phyloP scores from a whole-genome alignment of 2,888 invertebrate species.

The Agonopterix alstromeriana region DNA sequence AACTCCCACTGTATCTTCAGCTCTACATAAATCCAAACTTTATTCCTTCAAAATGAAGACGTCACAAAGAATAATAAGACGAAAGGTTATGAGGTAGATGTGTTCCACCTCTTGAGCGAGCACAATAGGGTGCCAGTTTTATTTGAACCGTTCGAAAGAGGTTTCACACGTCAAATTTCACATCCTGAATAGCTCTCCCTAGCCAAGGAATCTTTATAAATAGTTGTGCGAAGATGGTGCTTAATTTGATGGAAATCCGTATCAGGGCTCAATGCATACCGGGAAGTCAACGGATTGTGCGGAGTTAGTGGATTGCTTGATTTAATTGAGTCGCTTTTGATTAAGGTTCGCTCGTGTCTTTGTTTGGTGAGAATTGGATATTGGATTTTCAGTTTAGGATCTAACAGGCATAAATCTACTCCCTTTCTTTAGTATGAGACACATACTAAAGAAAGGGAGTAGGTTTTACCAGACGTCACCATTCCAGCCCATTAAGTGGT shows the following conservation, averaged over 20 bases:
- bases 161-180: conserved; percentile 75
- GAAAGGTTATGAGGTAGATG: conserved; percentile 53
- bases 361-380: too few relatives aligned
- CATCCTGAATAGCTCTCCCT: conserved; percentile 60
- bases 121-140: conserved; percentile 48
- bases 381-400: too few relatives aligned
- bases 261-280: conserved; percentile 48
- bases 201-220: conserved; percentile 69
- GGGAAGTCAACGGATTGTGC: conserved; percentile 54
- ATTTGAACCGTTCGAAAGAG: conserved; percentile 39
- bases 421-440: too few relatives aligned
- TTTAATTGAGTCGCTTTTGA: conserved; percentile 46
- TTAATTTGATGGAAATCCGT: conserved; percentile 72
- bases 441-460: too few relatives aligned
- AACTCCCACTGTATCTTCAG: conserved; percentile 9
- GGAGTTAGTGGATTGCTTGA: conserved; percentile 35
- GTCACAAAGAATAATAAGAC: conserved; percentile 55
- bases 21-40: conserved; percentile 24
- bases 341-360: neutral
- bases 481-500: too few relatives aligned
- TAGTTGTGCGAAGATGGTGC: conserved; percentile 64
- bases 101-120: conserved; percentile 35
- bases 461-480: too few relatives aligned
- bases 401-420: too few relatives aligned
- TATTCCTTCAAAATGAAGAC: conserved; percentile 35